Percentiles rank a stretch among this genome's conserved stretches.
phyloP scores from a whole-genome alignment of 2,888 invertebrate species.

The Acleris emargana region DNA sequence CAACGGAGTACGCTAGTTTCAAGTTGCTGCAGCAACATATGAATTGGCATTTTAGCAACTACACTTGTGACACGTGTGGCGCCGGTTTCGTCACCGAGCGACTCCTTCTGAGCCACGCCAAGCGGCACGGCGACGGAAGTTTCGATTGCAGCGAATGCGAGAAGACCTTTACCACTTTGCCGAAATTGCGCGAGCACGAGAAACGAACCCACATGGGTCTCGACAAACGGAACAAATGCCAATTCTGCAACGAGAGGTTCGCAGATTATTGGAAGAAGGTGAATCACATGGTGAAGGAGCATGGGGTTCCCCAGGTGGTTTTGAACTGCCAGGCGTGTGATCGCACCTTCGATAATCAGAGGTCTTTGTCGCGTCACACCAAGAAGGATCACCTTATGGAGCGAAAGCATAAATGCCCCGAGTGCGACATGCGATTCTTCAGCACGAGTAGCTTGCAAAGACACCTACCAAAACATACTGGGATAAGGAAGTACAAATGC shows the following conservation, averaged over 20 bases:
- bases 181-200: slow-evolving; percentile 44
- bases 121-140: slow-evolving; percentile 55
- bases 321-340: slow-evolving; percentile 63
- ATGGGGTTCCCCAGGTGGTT: slow-evolving; percentile 53
- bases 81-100: slow-evolving; percentile 54
- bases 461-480: slow-evolving; percentile 63
- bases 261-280: slow-evolving; percentile 60
- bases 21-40: slow-evolving; percentile 66
- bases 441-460: slow-evolving; percentile 48
- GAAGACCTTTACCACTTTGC: slow-evolving; percentile 50
- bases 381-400: slow-evolving; percentile 70
- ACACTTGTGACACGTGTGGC: slow-evolving; percentile 56
- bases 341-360: slow-evolving; percentile 55
- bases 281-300: slow-evolving; percentile 59
- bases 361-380: slow-evolving; percentile 54
- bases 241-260: slow-evolving; percentile 54
- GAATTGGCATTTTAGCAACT: slow-evolving; percentile 64
- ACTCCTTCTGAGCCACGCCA: slow-evolving; percentile 50
- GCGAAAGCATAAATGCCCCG: slow-evolving; percentile 63
- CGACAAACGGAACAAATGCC: slow-evolving; percentile 53
- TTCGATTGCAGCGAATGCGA: slow-evolving; percentile 59
- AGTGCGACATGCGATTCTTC: slow-evolving; percentile 70
- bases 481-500: slow-evolving; percentile 56
- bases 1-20: slow-evolving; percentile 52
- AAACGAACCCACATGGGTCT: slow-evolving; percentile 44